These are phyloP conservation scores for Syndactyla subalaris DNA, from an alignment of 2,797 vertebrate genomes.

Conservation along the genomic window DNA sequence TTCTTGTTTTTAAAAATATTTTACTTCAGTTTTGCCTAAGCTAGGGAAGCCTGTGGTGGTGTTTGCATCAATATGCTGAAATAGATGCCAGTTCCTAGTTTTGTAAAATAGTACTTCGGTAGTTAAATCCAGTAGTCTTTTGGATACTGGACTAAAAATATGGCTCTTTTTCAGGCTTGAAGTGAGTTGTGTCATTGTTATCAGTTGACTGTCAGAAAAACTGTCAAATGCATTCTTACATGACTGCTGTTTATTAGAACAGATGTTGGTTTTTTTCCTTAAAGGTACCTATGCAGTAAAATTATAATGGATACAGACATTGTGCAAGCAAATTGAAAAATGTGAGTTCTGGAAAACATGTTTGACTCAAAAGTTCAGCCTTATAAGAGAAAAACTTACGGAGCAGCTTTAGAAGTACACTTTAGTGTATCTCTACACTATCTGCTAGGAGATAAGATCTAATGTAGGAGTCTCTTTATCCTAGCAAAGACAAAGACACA, in stretches of 20 bases:
- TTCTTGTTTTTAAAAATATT: not conserved
- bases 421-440: not conserved
- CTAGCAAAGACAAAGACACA: not conserved
- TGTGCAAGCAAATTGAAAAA: not conserved
- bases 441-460: not conserved
- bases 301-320: not conserved
- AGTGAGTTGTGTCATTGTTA: not conserved
- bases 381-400: not conserved
- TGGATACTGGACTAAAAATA: not conserved
- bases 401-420: not conserved
- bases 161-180: not conserved
- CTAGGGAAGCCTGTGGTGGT: not conserved
- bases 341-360: not conserved
- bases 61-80: not conserved
- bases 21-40: not conserved
- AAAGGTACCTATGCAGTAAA: not conserved
- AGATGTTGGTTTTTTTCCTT: not conserved
- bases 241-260: not conserved
- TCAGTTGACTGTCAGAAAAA: not conserved
- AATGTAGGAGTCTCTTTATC: not conserved
- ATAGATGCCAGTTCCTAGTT: not conserved
- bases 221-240: not conserved
- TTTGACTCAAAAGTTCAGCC: not conserved
- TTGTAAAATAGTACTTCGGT: not conserved
- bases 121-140: not conserved